phyloP scores from a whole-genome alignment of 2,888 invertebrate genomes.

The Noctuana brunneofusca region DNA sequence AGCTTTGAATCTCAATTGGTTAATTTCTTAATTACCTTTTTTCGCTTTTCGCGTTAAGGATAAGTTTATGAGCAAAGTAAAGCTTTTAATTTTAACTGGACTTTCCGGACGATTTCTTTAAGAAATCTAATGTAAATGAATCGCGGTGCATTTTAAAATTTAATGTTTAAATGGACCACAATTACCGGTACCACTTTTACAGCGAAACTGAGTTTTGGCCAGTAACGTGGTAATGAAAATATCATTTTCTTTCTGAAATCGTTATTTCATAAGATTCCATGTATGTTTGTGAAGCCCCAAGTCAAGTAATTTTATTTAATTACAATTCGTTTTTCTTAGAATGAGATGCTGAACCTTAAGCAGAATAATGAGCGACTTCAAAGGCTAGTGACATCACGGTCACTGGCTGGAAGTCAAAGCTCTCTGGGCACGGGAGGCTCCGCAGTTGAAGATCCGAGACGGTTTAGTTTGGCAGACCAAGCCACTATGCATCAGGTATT shows the following conservation, averaged over 20 bases:
- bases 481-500: conserved; percentile 75
- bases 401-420: conserved; percentile 84
- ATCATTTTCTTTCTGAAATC: no score
- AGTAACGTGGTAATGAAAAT: no score
- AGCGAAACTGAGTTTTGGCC: no score
- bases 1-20: conserved; percentile 25
- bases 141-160: neutral
- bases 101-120: conserved; percentile 3
- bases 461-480: conserved; percentile 84
- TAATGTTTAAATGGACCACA: neutral
- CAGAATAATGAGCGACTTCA: conserved; percentile 98
- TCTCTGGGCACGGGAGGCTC: conserved; percentile 81
- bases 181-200: no score
- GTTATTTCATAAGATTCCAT: no score
- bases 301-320: no score
- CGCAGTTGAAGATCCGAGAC: conserved; percentile 79
- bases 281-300: neutral
- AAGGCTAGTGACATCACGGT: conserved; percentile 89
- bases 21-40: conserved; percentile 29
- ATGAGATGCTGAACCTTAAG: conserved; percentile 97
- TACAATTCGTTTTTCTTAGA: no score
- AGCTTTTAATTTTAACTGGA: conserved; percentile 2
- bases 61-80: conserved; percentile 4
- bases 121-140: neutral
- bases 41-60: conserved; percentile 16